phyloP scores from a whole-genome alignment of 2,113 vertebrate species.

The Grallaria varia region DNA sequence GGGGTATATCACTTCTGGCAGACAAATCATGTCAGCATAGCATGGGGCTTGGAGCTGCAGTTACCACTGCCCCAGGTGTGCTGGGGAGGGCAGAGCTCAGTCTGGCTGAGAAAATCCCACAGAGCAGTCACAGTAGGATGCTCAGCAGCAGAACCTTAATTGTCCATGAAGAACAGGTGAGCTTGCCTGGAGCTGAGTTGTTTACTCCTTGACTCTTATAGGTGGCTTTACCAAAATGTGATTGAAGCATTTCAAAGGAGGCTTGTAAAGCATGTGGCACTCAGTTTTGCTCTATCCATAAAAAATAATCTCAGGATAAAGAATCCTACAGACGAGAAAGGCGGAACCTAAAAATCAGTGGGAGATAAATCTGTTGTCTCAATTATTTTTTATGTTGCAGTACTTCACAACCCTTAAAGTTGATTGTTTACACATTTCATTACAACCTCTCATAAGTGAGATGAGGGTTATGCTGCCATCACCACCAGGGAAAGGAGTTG shows the following conservation, averaged over 20 bases:
- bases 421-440: background rate
- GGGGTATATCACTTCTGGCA: fast-evolving
- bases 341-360: background rate
- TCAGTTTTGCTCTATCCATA: background rate
- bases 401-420: background rate
- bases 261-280: background rate
- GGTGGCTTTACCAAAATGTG: background rate
- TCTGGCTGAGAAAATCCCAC: background rate
- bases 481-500: background rate
- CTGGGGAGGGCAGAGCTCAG: background rate
- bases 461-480: background rate
- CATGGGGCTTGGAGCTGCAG: background rate
- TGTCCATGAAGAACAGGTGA: background rate
- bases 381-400: background rate
- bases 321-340: background rate
- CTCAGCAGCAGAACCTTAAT: background rate
- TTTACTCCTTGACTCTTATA: background rate
- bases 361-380: background rate
- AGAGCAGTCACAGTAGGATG: background rate
- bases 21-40: background rate
- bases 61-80: background rate
- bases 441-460: background rate
- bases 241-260: background rate
- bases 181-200: fast-evolving
- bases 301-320: background rate